phyloP scores from a whole-genome alignment of 2,888 invertebrate species.

The Myopa testacea region DNA sequence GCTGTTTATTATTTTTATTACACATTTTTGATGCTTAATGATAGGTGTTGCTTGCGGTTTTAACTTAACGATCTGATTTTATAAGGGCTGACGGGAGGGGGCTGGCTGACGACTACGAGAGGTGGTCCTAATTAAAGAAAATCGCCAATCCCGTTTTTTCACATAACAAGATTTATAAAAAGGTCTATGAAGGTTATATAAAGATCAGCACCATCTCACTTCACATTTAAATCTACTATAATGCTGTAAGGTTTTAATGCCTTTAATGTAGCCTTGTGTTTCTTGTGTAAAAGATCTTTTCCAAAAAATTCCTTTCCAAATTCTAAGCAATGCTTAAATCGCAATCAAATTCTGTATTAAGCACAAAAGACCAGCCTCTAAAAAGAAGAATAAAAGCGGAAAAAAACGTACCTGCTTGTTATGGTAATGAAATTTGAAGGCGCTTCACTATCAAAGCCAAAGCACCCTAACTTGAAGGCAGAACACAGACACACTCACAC shows the following conservation, averaged over 20 bases:
- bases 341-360: neutral
- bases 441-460: neutral
- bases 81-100: too few species aligned
- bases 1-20: slow-evolving; percentile 7
- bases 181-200: too few species aligned
- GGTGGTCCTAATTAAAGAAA: too few species aligned
- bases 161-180: too few species aligned
- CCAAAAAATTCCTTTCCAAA: neutral
- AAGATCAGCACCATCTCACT: too few species aligned
- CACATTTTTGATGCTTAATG: neutral
- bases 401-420: neutral
- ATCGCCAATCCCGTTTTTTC: too few species aligned
- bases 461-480: too few species aligned
- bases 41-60: neutral
- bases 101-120: too few species aligned
- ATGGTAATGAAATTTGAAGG: slow-evolving; percentile 11
- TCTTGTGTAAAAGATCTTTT: neutral
- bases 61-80: neutral
- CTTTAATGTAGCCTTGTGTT: too few species aligned
- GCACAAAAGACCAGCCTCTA: neutral
- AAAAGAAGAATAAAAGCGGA: neutral
- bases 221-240: too few species aligned
- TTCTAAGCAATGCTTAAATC: neutral
- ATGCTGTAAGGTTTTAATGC: too few species aligned
- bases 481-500: too few species aligned